These are phyloP conservation scores for Bufo gargarizans DNA, from an alignment of 2,113 vertebrate species.

Conservation along the genomic window DNA sequence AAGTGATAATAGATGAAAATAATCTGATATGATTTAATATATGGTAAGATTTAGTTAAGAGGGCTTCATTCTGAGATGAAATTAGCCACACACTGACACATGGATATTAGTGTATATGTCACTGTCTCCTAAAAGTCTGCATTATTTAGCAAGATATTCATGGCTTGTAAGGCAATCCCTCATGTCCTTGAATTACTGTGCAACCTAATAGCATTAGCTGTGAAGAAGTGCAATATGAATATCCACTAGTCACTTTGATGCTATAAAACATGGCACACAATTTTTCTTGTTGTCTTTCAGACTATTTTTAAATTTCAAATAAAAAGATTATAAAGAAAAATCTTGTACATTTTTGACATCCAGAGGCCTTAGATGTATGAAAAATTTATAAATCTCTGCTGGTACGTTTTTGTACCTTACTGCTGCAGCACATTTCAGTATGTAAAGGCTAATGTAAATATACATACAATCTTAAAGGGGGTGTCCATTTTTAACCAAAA, in stretches of 20 bases:
- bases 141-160: constrained; percentile 43
- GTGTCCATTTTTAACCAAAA: too few relatives aligned
- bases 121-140: constrained; percentile 39
- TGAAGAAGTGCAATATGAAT: neutral
- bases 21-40: neutral
- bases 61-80: constrained; percentile 12
- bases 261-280: neutral
- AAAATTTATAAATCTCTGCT: neutral
- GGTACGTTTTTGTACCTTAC: too few relatives aligned
- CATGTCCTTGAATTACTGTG: constrained; percentile 25
- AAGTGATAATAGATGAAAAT: neutral
- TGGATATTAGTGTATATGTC: constrained; percentile 1
- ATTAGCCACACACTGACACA: neutral
- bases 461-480: too few relatives aligned
- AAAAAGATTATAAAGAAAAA: neutral
- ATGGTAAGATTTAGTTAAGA: neutral
- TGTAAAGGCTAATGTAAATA: too few relatives aligned
- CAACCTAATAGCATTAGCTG: neutral
- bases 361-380: neutral
- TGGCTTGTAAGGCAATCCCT: neutral
- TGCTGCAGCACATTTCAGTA: too few relatives aligned
- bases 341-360: neutral
- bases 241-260: neutral
- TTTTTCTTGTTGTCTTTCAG: neutral
- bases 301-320: neutral